A percentile compares a stretch with the other conserved stretches of the same genome.
phyloP scores from a whole-genome alignment of 2,888 invertebrate species.

The Morpho deidamia region DNA sequence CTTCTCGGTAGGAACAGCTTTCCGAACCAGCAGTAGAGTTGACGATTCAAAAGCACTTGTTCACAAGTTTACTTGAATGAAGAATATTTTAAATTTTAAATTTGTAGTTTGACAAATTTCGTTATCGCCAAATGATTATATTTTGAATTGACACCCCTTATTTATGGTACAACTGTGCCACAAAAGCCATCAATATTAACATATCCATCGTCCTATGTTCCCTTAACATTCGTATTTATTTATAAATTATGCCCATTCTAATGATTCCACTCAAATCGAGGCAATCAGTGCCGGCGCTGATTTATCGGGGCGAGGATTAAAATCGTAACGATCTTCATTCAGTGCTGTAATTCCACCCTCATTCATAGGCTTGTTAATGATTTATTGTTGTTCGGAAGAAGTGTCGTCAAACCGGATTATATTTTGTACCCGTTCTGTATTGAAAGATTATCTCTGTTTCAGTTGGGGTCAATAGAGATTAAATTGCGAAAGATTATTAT shows the following conservation, averaged over 20 bases:
- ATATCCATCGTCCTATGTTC: no score
- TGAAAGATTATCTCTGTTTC: not conserved
- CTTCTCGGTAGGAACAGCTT: no score
- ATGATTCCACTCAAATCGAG: conserved; percentile 20
- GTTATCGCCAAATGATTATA: no score
- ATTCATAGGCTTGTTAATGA: conserved; percentile 28
- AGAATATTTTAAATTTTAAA: no score
- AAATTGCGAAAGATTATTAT: no score
- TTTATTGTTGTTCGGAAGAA: conserved; percentile 28
- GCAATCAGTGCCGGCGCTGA: conserved; percentile 29
- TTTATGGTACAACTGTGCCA: no score
- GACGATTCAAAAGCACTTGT: no score
- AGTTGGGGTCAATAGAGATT: not conserved
- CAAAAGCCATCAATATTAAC: no score
- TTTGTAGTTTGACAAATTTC: no score
- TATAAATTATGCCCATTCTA: conserved; percentile 16
- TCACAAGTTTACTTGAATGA: no score
- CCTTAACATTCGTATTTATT: not conserved
- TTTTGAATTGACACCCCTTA: no score
- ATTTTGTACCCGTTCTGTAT: conserved; percentile 11
- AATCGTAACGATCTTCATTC: conserved; percentile 30
- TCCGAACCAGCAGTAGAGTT: no score
- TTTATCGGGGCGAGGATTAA: conserved; percentile 31
- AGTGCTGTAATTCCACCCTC: conserved; percentile 25
- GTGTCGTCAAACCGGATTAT: conserved; percentile 20